These are phyloP conservation scores for Campylomormyrus tamandua DNA, from an alignment of 2,113 vertebrate genomes.

Conservation along the genomic window DNA sequence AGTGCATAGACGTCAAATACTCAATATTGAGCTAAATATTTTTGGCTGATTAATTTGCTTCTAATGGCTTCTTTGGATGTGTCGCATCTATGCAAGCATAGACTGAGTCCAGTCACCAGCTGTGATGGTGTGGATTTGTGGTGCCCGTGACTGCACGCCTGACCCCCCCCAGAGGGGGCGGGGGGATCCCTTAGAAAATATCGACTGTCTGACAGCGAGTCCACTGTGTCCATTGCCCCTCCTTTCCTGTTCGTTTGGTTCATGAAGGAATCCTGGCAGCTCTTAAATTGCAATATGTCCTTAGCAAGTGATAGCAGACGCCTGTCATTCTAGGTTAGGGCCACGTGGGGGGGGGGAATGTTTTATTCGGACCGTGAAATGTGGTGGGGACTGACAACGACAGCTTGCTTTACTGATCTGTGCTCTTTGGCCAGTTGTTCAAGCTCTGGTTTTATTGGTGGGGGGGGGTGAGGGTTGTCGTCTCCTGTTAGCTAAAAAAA, in stretches of 20 bases:
- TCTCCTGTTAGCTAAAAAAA: constrained; percentile 14
- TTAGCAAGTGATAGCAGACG: neutral
- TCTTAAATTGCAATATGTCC: neutral
- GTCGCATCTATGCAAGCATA: constrained; percentile 56
- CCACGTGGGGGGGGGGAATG: too few species aligned
- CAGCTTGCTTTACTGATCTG: constrained; percentile 21
- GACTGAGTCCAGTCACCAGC: constrained; percentile 61
- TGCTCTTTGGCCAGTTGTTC: constrained; percentile 19
- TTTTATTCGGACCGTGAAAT: neutral
- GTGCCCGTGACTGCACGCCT: constrained; percentile 48
- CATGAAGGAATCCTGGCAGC: neutral
- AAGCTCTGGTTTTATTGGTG: constrained; percentile 21
- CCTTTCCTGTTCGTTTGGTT: neutral
- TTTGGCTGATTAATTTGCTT: constrained; percentile 61
- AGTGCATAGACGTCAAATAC: constrained; percentile 35
- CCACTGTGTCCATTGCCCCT: neutral
- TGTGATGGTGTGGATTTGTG: constrained; percentile 47
- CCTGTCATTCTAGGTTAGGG: neutral
- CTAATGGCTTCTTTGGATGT: constrained; percentile 63
- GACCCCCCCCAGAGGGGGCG: constrained; percentile 27
- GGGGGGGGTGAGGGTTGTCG: constrained; percentile 23
- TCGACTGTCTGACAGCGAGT: constrained; percentile 54
- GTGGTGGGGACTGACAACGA: neutral
- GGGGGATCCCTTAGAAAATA: constrained; percentile 59
- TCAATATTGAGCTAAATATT: constrained; percentile 61